Percentiles rank a stretch among this genome's conserved stretches.
Conservation (phyloP, 2,797 vertebrate genomes). For the Molossus molossus region DNA sequence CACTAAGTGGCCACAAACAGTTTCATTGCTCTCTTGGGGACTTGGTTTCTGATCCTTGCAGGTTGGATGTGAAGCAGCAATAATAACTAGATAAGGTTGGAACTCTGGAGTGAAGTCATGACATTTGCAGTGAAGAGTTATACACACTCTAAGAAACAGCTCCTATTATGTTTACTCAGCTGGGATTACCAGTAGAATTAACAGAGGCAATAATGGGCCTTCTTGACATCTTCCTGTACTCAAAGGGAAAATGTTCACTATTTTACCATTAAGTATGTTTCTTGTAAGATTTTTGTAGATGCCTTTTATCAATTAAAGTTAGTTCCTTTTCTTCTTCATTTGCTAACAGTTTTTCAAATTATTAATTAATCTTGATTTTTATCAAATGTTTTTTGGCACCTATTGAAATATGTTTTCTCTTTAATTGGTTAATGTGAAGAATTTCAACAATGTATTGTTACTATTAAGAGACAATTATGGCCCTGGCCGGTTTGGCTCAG, state of each 20-base stretch:
- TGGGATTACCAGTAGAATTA: not conserved
- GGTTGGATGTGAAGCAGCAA: not conserved
- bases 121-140: not conserved
- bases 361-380: constrained; percentile 5
- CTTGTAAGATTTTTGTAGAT: not conserved
- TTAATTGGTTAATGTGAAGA: not conserved
- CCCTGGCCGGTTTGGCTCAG: too few species aligned
- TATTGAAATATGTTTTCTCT: not conserved
- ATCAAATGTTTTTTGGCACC: not conserved
- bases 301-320: not conserved
- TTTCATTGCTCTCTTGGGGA: not conserved
- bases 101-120: not conserved
- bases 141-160: not conserved
- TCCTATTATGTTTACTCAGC: not conserved
- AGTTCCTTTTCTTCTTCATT: constrained; percentile 3
- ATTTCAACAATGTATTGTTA: constrained; percentile 2
- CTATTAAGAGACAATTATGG: not conserved
- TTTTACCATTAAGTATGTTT: not conserved
- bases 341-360: not conserved
- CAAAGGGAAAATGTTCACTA: not conserved
- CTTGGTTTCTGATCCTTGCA: not conserved
- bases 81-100: not conserved
- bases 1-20: not conserved
- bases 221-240: not conserved
- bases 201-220: not conserved